These are phyloP conservation scores for Pentamera pediparva DNA, from an alignment of 53 echinoderm and acorn worm species.

Conservation along the genomic window DNA sequence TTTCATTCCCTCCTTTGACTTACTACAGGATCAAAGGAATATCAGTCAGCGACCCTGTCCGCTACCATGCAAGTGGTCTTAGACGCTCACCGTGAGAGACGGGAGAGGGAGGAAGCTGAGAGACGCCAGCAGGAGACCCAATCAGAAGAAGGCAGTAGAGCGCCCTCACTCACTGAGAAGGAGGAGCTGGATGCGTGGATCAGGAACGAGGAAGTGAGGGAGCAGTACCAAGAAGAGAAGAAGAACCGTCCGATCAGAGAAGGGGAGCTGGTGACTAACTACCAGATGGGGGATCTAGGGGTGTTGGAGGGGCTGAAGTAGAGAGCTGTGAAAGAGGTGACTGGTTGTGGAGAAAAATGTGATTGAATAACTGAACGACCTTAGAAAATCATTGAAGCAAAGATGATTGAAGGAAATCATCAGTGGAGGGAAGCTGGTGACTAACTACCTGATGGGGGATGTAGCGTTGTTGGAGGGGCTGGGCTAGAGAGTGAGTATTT, in stretches of 20 bases:
- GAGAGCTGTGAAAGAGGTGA: too few relatives aligned
- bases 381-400: too few relatives aligned
- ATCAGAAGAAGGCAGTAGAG: not conserved
- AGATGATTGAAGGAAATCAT: too few relatives aligned
- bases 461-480: too few relatives aligned
- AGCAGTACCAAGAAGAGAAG: constrained; percentile 28
- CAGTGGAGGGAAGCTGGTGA: too few relatives aligned
- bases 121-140: not conserved
- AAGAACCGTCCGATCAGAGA: constrained; percentile 5
- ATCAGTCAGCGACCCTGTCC: constrained; percentile 5
- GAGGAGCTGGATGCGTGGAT: constrained; percentile 3
- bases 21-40: not conserved
- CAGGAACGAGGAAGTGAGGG: not conserved
- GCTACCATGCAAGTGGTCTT: constrained; percentile 15
- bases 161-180: not conserved
- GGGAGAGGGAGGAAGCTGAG: constrained; percentile 24
- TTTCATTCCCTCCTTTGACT: too few relatives aligned
- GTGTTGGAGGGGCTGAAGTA: too few relatives aligned
- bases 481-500: too few relatives aligned
- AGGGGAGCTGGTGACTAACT: not conserved
- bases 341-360: too few relatives aligned
- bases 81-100: constrained; percentile 3
- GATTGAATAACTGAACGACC: too few relatives aligned
- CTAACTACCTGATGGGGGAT: too few relatives aligned
- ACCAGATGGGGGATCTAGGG: constrained; percentile 13